These are phyloP conservation scores for Sinocyclocheilus anshuiensis DNA, from an alignment of 2,113 vertebrate genomes.

Conservation along the genomic window DNA sequence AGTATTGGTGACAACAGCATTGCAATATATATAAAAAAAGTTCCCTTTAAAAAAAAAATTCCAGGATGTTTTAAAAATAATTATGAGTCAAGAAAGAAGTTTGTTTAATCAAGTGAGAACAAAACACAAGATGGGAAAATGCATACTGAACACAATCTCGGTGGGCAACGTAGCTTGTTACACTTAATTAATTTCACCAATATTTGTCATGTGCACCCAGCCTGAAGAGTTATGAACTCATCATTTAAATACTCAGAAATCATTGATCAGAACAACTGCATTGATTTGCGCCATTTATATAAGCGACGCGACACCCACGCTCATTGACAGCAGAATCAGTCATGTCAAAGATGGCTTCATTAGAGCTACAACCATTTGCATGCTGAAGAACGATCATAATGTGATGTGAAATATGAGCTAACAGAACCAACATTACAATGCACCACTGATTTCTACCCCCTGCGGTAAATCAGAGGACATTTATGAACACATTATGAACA, in stretches of 20 bases:
- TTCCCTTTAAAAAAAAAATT: too few relatives aligned
- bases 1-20: neutral
- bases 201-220: slow-evolving; percentile 5
- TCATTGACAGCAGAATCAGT: slow-evolving; percentile 46
- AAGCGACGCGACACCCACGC: neutral
- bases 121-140: neutral
- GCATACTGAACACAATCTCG: neutral
- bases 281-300: slow-evolving; percentile 48
- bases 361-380: slow-evolving; percentile 23
- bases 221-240: slow-evolving; percentile 42
- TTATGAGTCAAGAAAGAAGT: neutral
- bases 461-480: neutral
- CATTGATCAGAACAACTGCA: slow-evolving; percentile 49
- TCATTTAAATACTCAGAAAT: slow-evolving; percentile 45
- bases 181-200: slow-evolving; percentile 48
- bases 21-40: neutral
- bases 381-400: slow-evolving; percentile 39
- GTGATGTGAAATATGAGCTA: slow-evolving; percentile 31
- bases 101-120: neutral
- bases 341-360: slow-evolving; percentile 53
- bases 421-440: neutral
- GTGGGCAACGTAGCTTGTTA: slow-evolving; percentile 8
- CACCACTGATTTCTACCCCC: neutral
- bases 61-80: neutral
- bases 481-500: neutral